These are phyloP conservation scores for Bos javanicus DNA, from an alignment of 2,113 vertebrate genomes.

Conservation along the genomic window DNA sequence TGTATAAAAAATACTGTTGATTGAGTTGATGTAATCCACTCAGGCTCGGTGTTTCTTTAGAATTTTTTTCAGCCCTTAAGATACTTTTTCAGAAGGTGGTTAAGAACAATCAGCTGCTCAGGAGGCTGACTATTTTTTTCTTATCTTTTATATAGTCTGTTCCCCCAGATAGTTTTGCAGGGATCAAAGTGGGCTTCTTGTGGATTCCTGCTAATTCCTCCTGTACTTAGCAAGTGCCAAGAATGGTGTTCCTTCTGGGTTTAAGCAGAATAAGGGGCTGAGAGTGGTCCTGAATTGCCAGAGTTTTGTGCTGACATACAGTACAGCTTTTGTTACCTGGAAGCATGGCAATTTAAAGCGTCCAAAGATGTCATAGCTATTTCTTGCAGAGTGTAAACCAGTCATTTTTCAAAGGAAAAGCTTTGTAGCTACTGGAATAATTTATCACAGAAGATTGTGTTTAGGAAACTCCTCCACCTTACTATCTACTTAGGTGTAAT, in stretches of 20 bases:
- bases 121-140: neutral
- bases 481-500: neutral
- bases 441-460: neutral
- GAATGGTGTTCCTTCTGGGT: neutral
- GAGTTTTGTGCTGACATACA: neutral
- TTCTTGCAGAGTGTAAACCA: neutral
- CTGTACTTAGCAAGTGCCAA: neutral
- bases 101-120: neutral
- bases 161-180: neutral
- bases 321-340: neutral
- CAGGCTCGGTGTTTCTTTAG: neutral
- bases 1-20: neutral
- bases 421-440: neutral
- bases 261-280: neutral
- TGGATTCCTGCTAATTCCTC: neutral
- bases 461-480: neutral
- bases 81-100: neutral
- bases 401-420: neutral
- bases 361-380: neutral
- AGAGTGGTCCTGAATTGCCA: too few species aligned
- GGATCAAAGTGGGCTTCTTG: neutral
- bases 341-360: neutral
- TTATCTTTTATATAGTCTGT: neutral
- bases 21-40: neutral
- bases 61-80: neutral